Base-by-base conservation (phyloP, 2,113 vertebrate genomes). In the Paedocypris sp. region DNA sequence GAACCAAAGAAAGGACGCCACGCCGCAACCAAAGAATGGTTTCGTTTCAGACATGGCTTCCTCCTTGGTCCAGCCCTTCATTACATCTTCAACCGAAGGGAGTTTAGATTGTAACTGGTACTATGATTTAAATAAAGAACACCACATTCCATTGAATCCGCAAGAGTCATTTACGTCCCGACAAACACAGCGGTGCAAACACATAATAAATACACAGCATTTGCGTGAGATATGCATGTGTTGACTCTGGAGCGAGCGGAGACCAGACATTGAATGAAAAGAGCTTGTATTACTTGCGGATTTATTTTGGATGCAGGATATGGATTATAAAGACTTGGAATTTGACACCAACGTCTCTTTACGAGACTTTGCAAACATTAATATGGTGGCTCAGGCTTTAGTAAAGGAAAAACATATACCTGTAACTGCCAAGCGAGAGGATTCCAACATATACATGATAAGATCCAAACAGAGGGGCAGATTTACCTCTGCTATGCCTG, bases 301-400 rank as follows among this genome's bases (percentile, higher is more conserved):
- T 73, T 73, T 72, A 74, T 52, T 70, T 67, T 66, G 60, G 65
- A 78, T 62, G 48, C 28, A 58, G 46, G 28, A 10, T 15, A 25
- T 19, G 65, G 58, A 38, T 62, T 75, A 76, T 62, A 61, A 60
- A 60, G 35, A 53, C 22, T 57, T n/a, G 26, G 41, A 45, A 48
- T 32, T 22, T 41, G n/a, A 47, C 62, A 64, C 52, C 16, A 49
- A 43, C 43, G 48, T 32, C 43, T 41, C 25, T 39, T 62, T 57
- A 29, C 61, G 49, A 54, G 59, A 43, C 39, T 18, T 23, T 11
- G 10, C 23, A 22, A 45, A 57, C 32, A 58, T 32, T 50, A 57
- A 33, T 62, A 43, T 25, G 18, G 18, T 6, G 33, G 4, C 26
- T 38, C 28, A 10, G 53, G 26, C 10, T 56, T 54, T 32, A 56